Evolutionary conservation across 1,140 invertebrate species (phyloP).

Genomic region (Brachionus koreanus): DNA sequence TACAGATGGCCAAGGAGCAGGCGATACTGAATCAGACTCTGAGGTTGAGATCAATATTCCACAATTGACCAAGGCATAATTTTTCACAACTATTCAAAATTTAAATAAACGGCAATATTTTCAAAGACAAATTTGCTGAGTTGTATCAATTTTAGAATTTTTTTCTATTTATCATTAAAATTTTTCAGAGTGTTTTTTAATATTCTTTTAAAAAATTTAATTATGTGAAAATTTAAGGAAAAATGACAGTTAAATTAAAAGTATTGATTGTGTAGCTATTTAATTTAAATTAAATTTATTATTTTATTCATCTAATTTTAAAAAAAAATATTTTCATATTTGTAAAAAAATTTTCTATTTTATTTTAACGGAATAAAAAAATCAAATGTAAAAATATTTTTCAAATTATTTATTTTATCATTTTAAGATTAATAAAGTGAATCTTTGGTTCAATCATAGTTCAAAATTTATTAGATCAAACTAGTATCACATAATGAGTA

Average conservation of each 20-base stretch:
- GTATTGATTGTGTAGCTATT: neutral
- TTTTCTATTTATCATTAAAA: neutral
- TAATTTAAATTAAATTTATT: neutral
- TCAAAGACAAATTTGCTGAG: neutral
- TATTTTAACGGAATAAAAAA: too few species aligned
- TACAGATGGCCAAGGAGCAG: neutral
- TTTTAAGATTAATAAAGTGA: too few species aligned
- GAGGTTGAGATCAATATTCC: constrained; percentile 41
- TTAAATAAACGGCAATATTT: neutral
- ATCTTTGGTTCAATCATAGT: too few species aligned
- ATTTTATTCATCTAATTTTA: neutral
- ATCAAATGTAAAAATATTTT: too few species aligned
- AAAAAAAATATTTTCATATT: neutral
- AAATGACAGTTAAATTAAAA: neutral
- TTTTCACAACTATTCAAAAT: neutral
- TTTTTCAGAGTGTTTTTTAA: neutral
- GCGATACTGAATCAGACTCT: constrained; percentile 16
- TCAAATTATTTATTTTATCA: too few species aligned
- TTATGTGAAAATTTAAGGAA: neutral
- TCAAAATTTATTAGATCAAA: too few species aligned
- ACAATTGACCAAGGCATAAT: constrained; percentile 33
- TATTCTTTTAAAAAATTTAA: neutral
- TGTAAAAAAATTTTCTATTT: constrained; percentile 1
- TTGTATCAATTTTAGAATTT: neutral
- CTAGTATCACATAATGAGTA: too few species aligned